Evolutionary conservation across 2,888 invertebrate species (phyloP).

Genomic region (Augochlorella aurata): DNA sequence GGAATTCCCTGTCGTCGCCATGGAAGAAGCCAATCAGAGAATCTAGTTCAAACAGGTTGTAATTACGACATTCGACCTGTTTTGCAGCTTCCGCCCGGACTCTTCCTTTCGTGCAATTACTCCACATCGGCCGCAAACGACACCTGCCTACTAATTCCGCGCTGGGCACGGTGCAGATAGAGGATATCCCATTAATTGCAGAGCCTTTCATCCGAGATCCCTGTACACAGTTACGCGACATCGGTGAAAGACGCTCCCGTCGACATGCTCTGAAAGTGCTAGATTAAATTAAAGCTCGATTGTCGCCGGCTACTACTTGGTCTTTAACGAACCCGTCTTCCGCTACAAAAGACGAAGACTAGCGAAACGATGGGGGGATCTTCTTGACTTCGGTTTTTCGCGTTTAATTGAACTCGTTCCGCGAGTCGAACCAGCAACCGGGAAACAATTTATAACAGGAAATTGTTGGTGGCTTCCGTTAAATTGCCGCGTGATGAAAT

Average conservation of each 20-base stretch:
- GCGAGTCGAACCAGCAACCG: too few species aligned
- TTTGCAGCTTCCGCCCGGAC: constrained; percentile 17
- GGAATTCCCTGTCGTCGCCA: background rate
- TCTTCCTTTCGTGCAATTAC: constrained; percentile 44
- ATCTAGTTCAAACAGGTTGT: constrained; percentile 13
- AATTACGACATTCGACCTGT: constrained; percentile 46
- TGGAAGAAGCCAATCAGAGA: background rate
- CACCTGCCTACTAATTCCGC: constrained; percentile 42
- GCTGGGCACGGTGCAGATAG: background rate
- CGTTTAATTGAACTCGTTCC: background rate
- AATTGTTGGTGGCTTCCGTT: background rate
- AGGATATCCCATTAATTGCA: constrained; percentile 51
- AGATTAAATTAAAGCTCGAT: constrained; percentile 51
- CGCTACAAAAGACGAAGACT: background rate
- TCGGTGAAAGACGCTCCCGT: background rate
- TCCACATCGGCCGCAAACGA: constrained; percentile 20
- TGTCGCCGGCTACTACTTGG: constrained; percentile 2
- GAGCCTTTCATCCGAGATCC: constrained; percentile 37
- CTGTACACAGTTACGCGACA: background rate
- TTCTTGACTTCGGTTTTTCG: background rate
- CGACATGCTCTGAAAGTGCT: constrained; percentile 21
- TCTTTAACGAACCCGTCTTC: constrained; percentile 36
- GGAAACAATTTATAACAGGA: background rate
- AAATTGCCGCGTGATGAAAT: background rate
- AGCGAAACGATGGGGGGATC: background rate